phyloP scores from a whole-genome alignment of 2,797 vertebrate genomes.

The Pangasius mekongensis region DNA sequence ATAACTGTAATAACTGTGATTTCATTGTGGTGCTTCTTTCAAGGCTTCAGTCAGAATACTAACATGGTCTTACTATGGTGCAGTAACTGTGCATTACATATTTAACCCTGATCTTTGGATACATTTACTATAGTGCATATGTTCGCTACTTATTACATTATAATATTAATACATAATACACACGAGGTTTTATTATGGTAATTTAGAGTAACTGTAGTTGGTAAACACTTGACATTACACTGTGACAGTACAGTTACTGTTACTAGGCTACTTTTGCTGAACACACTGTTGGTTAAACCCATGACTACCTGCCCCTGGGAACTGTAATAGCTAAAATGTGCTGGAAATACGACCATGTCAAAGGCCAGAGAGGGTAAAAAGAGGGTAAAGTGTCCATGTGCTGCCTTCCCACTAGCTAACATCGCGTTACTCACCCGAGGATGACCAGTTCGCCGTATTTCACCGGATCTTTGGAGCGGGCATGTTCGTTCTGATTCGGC shows the following conservation, averaged over 20 bases:
- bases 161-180: background rate
- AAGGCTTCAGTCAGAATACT: background rate
- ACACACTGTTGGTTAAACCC: slow-evolving; percentile 9
- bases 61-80: background rate
- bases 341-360: background rate
- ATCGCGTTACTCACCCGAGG: slow-evolving; percentile 83
- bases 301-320: background rate
- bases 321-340: background rate
- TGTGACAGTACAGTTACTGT: background rate
- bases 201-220: background rate
- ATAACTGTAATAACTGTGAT: too few species aligned
- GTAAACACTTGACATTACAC: background rate
- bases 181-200: background rate
- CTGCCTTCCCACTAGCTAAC: background rate
- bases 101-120: background rate
- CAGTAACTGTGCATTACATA: background rate
- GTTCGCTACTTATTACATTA: background rate
- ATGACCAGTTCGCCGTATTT: slow-evolving; percentile 96
- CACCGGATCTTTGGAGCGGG: slow-evolving; percentile 90
- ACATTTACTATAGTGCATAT: background rate
- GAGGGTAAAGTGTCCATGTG: background rate
- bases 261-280: slow-evolving; percentile 11
- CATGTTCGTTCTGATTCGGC: slow-evolving; percentile 88
- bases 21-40: background rate
- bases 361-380: background rate